These are phyloP conservation scores for Steinernema feltiae DNA, from an alignment of 1,140 invertebrate genomes.

Conservation along the genomic window DNA sequence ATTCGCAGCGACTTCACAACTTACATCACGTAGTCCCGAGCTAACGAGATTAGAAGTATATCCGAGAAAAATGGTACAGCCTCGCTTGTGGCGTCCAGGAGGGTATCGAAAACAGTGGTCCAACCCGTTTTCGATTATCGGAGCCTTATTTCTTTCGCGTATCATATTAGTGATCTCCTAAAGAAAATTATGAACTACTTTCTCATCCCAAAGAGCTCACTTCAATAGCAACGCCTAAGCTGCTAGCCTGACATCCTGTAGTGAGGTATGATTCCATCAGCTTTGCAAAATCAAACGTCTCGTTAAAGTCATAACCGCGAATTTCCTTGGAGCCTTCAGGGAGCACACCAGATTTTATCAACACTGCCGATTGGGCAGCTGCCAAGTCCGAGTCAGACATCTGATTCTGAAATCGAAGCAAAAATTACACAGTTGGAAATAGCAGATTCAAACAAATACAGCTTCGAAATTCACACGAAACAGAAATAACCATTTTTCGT, in stretches of 20 bases:
- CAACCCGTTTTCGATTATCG: conserved; percentile 40
- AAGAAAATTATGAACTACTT: no score
- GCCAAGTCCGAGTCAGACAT: conserved; percentile 21
- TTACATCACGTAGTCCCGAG: conserved; percentile 84
- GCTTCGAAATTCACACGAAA: no score
- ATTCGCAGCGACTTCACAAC: conserved; percentile 64
- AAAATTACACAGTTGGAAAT: no score
- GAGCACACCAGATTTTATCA: conserved; percentile 66
- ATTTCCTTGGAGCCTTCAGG: conserved; percentile 64
- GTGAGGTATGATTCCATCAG: conserved; percentile 73
- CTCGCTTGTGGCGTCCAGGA: conserved; percentile 67
- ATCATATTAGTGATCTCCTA: conserved; percentile 55
- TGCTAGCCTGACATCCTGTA: conserved; percentile 92
- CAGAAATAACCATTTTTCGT: no score
- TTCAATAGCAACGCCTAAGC: conserved; percentile 79
- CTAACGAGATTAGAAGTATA: conserved; percentile 97
- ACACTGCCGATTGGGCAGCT: conserved; percentile 63
- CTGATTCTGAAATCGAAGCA: no score
- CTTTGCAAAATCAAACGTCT: conserved; percentile 78
- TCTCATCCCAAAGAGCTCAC: conserved; percentile 30
- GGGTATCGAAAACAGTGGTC: conserved; percentile 46
- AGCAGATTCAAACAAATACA: no score
- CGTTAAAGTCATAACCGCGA: conserved; percentile 82
- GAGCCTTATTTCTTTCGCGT: conserved; percentile 30
- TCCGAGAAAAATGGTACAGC: conserved; percentile 92